Percentiles rank a stretch among this genome's conserved stretches.
Evolutionary conservation across 2,888 invertebrate genomes (phyloP).

Genomic region (Drosophila atroscutellata): DNA sequence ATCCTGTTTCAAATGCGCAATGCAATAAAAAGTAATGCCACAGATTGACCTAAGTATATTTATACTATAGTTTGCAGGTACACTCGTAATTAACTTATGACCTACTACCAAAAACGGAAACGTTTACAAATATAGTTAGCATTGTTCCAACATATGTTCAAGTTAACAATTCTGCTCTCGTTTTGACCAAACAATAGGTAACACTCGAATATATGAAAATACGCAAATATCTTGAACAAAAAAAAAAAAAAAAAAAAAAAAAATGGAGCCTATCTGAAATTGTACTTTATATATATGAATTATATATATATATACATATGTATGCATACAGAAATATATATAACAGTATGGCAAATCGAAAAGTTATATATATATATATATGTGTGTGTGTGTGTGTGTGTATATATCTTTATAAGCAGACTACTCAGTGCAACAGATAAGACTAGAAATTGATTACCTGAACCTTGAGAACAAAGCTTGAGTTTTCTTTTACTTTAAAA

Average conservation of each 20-base stretch:
- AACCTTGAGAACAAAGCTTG: constrained; percentile 78
- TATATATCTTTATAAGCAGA: constrained; percentile 63
- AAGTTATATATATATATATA: constrained; percentile 36
- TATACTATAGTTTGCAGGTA: constrained; percentile 60
- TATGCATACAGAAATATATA: constrained; percentile 17
- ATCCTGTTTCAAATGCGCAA: constrained; percentile 54
- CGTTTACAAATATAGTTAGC: constrained; percentile 34
- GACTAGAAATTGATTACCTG: constrained; percentile 80
- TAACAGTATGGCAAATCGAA: constrained; percentile 19
- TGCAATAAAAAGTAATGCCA: constrained; percentile 35
- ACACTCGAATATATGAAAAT: too few species aligned
- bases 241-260: constrained; percentile 4
- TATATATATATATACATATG: constrained; percentile 1
- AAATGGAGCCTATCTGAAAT: constrained; percentile 50
- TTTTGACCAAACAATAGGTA: constrained; percentile 45
- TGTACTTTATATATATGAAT: constrained; percentile 52
- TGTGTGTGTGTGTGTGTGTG: constrained; percentile 2
- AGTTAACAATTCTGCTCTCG: constrained; percentile 52
- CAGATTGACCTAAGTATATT: constrained; percentile 62
- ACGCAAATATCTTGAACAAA: constrained; percentile 1
- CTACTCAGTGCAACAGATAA: constrained; percentile 80
- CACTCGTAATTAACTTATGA: constrained; percentile 36
- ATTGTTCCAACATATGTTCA: constrained; percentile 40
- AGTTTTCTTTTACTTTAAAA: constrained; percentile 72
- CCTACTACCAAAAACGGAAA: constrained; percentile 23